A percentile compares a stretch with the other conserved stretches of the same genome.
Evolutionary conservation across 1,140 invertebrate species (phyloP).

Genomic region (Hypsibius dujardini): DNA sequence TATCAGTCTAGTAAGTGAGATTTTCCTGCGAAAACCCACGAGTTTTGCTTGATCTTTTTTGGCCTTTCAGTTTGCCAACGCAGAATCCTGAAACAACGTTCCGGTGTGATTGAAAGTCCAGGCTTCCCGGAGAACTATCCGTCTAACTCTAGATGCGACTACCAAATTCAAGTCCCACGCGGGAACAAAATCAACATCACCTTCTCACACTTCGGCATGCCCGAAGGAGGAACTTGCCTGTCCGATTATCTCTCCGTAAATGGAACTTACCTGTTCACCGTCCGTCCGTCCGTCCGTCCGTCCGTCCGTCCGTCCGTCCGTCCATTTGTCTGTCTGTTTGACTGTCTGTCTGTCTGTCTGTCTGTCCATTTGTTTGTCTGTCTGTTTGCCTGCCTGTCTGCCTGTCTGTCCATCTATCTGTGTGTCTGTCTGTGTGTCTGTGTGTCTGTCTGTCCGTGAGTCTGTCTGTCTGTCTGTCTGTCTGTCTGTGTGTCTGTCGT

Average conservation of each 20-base stretch:
- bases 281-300: too few relatives aligned
- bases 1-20: conserved; percentile 40
- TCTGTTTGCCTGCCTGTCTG: too few relatives aligned
- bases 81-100: conserved; percentile 20
- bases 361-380: too few relatives aligned
- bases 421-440: too few relatives aligned
- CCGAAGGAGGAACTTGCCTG: conserved; percentile 27
- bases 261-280: too few relatives aligned
- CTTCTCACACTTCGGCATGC: conserved; percentile 37
- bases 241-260: conserved; percentile 30
- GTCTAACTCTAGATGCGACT: conserved; percentile 39
- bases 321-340: too few relatives aligned
- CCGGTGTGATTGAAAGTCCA: conserved; percentile 48
- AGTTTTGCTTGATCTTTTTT: not conserved
- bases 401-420: too few relatives aligned
- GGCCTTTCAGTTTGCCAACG: not conserved
- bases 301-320: too few relatives aligned
- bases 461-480: too few relatives aligned
- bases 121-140: conserved; percentile 41
- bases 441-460: too few relatives aligned
- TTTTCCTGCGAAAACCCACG: not conserved
- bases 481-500: too few relatives aligned
- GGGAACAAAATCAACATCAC: conserved; percentile 38
- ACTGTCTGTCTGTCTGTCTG: too few relatives aligned
- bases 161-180: conserved; percentile 38